These are phyloP conservation scores for Zosterops borbonicus DNA, from an alignment of 2,113 vertebrate genomes.

Conservation along the genomic window DNA sequence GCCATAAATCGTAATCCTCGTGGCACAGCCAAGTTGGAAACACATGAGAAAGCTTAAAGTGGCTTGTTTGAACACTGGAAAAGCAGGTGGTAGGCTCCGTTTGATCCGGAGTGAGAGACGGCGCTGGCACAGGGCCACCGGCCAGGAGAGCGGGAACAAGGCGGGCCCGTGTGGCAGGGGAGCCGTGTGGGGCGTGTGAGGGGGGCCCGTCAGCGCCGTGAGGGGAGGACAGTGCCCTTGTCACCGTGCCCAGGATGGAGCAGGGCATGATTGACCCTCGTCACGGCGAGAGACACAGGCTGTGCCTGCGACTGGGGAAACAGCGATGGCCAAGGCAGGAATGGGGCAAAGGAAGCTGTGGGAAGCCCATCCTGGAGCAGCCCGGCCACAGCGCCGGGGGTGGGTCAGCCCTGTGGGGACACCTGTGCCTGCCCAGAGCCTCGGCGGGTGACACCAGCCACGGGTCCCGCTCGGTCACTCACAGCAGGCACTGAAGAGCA, in stretches of 20 bases:
- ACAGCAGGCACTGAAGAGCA: neutral
- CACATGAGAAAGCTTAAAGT: neutral
- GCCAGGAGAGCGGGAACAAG: rapidly evolving
- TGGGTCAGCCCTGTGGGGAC: neutral
- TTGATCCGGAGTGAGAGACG: neutral
- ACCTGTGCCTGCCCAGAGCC: neutral
- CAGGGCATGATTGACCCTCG: rapidly evolving
- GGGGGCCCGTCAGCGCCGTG: rapidly evolving
- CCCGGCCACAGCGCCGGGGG: rapidly evolving
- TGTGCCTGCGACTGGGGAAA: rapidly evolving
- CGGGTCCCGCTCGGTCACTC: rapidly evolving
- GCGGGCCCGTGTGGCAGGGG: rapidly evolving
- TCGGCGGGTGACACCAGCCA: rapidly evolving
- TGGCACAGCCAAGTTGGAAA: neutral
- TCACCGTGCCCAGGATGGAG: too few species aligned
- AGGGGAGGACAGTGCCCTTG: neutral
- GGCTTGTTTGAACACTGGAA: neutral
- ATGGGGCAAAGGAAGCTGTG: rapidly evolving
- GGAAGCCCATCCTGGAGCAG: too few species aligned
- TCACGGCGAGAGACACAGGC: rapidly evolving
- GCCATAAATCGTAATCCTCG: neutral
- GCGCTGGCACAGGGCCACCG: rapidly evolving
- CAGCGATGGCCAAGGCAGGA: rapidly evolving
- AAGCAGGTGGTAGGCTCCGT: neutral
- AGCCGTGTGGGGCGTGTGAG: rapidly evolving